These are phyloP conservation scores for Electrophaes corylata DNA, from an alignment of 2,888 invertebrate species.

Conservation along the genomic window DNA sequence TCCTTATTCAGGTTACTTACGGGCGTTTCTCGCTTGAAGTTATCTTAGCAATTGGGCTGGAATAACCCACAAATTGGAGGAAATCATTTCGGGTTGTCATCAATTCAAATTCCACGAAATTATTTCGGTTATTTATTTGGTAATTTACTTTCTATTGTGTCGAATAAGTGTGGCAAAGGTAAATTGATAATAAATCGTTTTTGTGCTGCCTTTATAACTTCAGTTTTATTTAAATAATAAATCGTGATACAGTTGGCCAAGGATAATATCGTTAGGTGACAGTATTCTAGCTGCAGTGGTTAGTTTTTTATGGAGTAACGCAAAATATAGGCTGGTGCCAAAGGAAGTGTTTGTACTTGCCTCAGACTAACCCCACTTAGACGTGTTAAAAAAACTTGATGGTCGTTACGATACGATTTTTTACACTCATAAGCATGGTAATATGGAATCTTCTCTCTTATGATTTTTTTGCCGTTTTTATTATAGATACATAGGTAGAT, in stretches of 20 bases:
- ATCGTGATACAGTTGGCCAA: no score
- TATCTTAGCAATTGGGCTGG: conserved; percentile 39
- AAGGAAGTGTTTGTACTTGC: no score
- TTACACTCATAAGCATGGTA: no score
- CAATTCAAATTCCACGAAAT: conserved; percentile 40
- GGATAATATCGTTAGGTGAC: no score
- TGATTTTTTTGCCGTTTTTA: no score
- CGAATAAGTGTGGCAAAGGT: conserved; percentile 28
- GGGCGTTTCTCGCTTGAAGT: conserved; percentile 18
- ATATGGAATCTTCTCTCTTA: no score
- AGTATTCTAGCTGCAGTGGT: neutral
- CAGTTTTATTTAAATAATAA: neutral
- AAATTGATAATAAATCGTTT: conserved; percentile 5
- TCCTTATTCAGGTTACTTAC: conserved; percentile 2
- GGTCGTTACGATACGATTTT: no score
- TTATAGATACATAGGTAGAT: no score
- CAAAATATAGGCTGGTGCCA: no score
- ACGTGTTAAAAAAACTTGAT: no score
- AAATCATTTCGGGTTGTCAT: conserved; percentile 45
- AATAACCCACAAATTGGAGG: conserved; percentile 46
- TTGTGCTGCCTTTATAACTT: neutral
- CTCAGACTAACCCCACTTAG: no score
- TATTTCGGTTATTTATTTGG: conserved; percentile 42
- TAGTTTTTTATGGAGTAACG: neutral
- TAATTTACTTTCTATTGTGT: conserved; percentile 44